Evolutionary conservation across 2,888 invertebrate genomes (phyloP), one percentile per base, ranked within the genome.

Genomic region (Sinelater perroti): DNA sequence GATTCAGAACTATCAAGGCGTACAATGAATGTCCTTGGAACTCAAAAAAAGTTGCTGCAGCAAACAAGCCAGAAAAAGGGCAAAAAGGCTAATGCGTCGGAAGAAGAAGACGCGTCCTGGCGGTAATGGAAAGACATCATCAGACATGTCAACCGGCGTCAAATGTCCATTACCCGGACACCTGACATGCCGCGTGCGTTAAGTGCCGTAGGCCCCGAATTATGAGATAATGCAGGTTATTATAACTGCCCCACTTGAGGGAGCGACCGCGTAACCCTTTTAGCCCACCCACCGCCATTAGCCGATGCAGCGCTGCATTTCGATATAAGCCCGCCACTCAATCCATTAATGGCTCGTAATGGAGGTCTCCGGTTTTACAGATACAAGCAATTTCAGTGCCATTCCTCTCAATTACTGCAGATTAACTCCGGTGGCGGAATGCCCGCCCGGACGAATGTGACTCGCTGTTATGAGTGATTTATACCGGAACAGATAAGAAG

Each of bases 291-390:
- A 59, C 58, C 44, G 36, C 58, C 60, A 60, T 52, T 60, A 64
- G 56, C 57, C 47, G 51, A 52, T 56, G 61, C 64, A 60, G 55
- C 52, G 54, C 59, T 66, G 65, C 64, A 66, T 64, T 66, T 66
- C 59, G 60, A 66, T 61, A 66, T 70, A 70, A 70, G 70, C 70
- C 67, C 67, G 68, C 71, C 68, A 72, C 72, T 72, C 74, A 74
- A 75, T 75, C 74, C 75, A 74, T 74, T 75, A 75, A 75, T 74
- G 75, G 74, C 67, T 66, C 70, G 72, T 74, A 75, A 75, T 75
- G 74, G 73, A 74, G 72, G 72, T 72, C 73, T 71, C 70, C 70
- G 69, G 72, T 71, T 72, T 72, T 71, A 71, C 72, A 72, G 73
- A 74, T 73, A 74, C 74, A 72, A 73, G 72, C 72, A 74, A 74